Conservation (phyloP, 2,797 vertebrate species). For the Natrix natrix region DNA sequence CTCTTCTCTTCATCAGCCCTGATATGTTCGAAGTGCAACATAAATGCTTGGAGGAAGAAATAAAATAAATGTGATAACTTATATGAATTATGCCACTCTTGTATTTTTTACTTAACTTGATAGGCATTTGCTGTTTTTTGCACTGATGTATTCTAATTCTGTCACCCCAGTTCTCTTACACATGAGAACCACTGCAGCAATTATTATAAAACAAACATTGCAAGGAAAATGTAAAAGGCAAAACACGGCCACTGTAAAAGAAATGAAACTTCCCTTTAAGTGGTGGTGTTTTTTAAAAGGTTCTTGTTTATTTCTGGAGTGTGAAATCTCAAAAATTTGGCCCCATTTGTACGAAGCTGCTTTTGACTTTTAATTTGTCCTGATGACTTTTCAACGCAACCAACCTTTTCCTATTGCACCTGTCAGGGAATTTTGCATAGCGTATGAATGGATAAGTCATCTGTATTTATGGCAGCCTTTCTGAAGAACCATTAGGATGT, state of each 20-base stretch:
- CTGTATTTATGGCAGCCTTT: background rate
- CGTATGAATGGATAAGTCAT: background rate
- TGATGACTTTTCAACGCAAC: background rate
- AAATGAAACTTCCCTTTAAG: background rate
- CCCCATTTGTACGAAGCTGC: background rate
- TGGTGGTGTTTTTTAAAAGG: background rate
- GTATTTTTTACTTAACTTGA: background rate
- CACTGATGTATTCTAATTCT: background rate
- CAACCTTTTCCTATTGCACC: background rate
- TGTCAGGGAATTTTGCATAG: background rate
- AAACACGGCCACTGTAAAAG: background rate
- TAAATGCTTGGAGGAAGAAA: background rate
- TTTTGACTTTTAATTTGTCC: background rate
- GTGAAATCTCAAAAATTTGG: background rate
- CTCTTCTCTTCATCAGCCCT: background rate
- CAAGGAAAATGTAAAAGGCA: background rate
- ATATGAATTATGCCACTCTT: background rate
- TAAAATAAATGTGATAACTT: background rate
- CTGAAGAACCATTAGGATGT: background rate
- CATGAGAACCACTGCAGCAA: background rate
- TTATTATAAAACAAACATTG: background rate
- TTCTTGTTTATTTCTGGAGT: background rate
- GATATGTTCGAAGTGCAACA: background rate
- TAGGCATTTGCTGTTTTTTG: background rate
- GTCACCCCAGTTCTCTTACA: background rate